Evolutionary conservation across 2,888 invertebrate genomes (phyloP).

Genomic region (Acleris holmiana): DNA sequence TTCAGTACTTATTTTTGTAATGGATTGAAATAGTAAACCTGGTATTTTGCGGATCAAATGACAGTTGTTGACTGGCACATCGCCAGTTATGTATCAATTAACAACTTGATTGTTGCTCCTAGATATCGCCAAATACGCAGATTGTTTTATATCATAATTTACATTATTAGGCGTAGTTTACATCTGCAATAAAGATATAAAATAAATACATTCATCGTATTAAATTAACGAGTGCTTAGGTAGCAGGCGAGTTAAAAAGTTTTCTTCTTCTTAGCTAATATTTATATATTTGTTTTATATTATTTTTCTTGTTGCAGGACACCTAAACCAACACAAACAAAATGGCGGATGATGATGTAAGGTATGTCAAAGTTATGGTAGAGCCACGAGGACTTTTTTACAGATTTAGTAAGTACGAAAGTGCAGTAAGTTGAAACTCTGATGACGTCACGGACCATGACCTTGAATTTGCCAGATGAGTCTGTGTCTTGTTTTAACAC

Average conservation of each 20-base stretch:
- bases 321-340: slow-evolving; percentile 84
- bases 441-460: not conserved
- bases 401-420: slow-evolving; percentile 10
- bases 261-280: not conserved
- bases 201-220: too few species aligned
- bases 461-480: not conserved
- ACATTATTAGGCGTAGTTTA: too few species aligned
- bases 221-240: too few species aligned
- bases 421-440: slow-evolving; percentile 15
- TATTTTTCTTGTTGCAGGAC: slow-evolving; percentile 79
- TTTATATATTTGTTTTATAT: not conserved
- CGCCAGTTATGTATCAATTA: slow-evolving; percentile 59
- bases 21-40: slow-evolving; percentile 24
- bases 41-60: slow-evolving; percentile 66
- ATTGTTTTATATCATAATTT: slow-evolving; percentile 43
- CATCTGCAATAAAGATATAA: too few species aligned
- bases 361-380: slow-evolving; percentile 85
- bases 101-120: slow-evolving; percentile 55
- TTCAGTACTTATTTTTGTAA: too few species aligned
- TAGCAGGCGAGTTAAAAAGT: too few species aligned
- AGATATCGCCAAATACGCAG: slow-evolving; percentile 62
- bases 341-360: slow-evolving; percentile 98
- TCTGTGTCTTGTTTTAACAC: too few species aligned
- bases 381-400: slow-evolving; percentile 27
- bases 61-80: slow-evolving; percentile 67